phyloP scores from a whole-genome alignment of 2,113 vertebrate genomes.

The Phainopepla nitens region DNA sequence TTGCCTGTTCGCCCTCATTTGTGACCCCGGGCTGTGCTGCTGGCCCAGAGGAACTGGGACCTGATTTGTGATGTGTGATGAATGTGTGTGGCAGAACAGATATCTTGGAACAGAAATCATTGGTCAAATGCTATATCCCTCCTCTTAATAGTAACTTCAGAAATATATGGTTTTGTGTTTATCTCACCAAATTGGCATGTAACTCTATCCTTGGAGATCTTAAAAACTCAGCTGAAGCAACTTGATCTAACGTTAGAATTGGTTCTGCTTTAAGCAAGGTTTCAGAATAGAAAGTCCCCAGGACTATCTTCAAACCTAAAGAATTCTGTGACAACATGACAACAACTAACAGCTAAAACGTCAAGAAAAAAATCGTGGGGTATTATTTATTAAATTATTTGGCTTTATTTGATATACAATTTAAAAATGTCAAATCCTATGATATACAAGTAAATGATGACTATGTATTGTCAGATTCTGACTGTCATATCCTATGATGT shows the following conservation, averaged over 20 bases:
- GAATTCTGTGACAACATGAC: background rate
- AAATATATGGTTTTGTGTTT: background rate
- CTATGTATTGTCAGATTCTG: background rate
- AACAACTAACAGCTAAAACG: background rate
- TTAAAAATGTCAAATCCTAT: background rate
- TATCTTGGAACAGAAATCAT: background rate
- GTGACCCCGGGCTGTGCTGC: background rate
- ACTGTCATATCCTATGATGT: background rate
- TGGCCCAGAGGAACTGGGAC: background rate
- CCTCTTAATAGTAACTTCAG: background rate
- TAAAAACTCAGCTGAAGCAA: background rate
- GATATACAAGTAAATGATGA: background rate
- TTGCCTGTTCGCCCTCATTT: background rate
- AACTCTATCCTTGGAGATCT: background rate
- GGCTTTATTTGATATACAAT: background rate
- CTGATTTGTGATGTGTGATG: background rate
- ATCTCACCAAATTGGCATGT: accelerated
- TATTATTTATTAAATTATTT: background rate
- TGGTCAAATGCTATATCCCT: background rate
- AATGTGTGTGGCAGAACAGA: background rate
- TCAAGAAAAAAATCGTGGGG: background rate
- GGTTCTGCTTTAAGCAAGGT: background rate
- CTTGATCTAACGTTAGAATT: background rate
- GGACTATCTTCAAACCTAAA: background rate
- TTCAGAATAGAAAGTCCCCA: background rate